A percentile compares a stretch with the other conserved stretches of the same genome.
phyloP scores from a whole-genome alignment of 2,797 vertebrate genomes.

The Eleutherodactylus coqui region DNA sequence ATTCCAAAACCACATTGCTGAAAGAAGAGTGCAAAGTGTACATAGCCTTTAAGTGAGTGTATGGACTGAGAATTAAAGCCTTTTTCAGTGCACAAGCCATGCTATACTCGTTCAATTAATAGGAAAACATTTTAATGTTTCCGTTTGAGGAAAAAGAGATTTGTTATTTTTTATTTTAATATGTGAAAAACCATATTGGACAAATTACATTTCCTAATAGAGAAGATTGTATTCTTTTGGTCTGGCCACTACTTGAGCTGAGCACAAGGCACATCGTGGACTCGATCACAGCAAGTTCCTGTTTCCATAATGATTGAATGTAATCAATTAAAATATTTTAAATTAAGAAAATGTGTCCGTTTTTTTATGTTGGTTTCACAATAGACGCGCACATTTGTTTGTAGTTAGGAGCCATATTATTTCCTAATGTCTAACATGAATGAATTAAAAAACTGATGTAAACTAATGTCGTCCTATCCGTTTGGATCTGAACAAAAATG shows the following conservation, averaged over 20 bases:
- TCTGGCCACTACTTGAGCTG: neutral
- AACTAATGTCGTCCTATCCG: no score
- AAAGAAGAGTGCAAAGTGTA: no score
- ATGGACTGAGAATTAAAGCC: neutral
- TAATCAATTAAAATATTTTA: neutral
- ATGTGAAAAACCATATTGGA: no score
- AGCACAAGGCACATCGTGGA: neutral
- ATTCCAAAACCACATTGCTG: no score
- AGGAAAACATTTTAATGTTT: neutral
- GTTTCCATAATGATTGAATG: neutral
- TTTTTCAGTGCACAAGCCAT: neutral
- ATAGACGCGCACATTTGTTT: neutral
- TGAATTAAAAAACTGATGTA: no score
- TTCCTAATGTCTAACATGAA: no score
- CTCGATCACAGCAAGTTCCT: neutral
- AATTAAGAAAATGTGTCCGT: neutral
- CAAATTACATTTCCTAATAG: no score
- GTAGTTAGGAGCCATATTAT: neutral
- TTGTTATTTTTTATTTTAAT: neutral
- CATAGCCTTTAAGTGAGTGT: no score
- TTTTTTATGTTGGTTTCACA: neutral
- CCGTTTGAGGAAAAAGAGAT: neutral
- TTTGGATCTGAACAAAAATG: no score
- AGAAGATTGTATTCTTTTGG: no score
- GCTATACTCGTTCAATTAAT: neutral